A percentile compares a stretch with the other conserved stretches of the same genome.
These are phyloP conservation scores for Penelope pileata DNA, from an alignment of 2,113 vertebrate species.

Conservation along the genomic window DNA sequence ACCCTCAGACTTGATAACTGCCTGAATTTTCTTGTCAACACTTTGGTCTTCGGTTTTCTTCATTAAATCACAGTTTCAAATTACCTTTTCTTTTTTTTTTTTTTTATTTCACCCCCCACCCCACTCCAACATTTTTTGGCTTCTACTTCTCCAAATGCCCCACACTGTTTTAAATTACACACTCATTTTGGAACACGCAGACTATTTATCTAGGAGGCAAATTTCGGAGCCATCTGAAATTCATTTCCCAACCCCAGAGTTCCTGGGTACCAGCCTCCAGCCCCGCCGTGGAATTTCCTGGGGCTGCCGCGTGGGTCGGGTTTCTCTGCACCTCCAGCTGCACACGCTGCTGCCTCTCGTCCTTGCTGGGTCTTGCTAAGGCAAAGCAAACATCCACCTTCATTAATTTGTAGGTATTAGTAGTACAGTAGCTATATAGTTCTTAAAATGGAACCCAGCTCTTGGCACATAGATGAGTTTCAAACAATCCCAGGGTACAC, in stretches of 20 bases:
- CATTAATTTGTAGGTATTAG: neutral
- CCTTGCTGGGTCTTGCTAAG: neutral
- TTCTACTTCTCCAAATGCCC: slow-evolving; percentile 43
- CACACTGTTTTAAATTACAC: slow-evolving; percentile 65
- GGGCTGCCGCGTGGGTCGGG: neutral
- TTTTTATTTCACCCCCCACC: neutral
- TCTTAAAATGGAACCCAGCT: accelerated
- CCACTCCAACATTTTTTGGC: neutral
- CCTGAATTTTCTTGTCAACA: slow-evolving; percentile 58
- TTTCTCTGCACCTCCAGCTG: slow-evolving; percentile 54
- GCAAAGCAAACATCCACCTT: neutral
- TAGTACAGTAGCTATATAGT: neutral
- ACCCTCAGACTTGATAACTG: slow-evolving; percentile 47
- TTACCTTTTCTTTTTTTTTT: neutral
- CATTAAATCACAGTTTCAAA: slow-evolving; percentile 25
- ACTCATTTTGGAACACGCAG: slow-evolving; percentile 49
- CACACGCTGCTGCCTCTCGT: neutral
- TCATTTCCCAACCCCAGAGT: slow-evolving; percentile 67
- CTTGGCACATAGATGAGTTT: neutral
- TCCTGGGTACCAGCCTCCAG: slow-evolving; percentile 74
- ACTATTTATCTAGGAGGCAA: slow-evolving; percentile 67
- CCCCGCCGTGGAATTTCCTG: slow-evolving; percentile 70
- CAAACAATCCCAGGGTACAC: neutral
- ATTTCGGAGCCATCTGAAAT: slow-evolving; percentile 74
- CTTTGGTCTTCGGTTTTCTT: slow-evolving; percentile 14